Percentiles rank a stretch among this genome's conserved stretches.
These are phyloP conservation scores for Chauna torquata DNA, from an alignment of 2,113 vertebrate genomes.

Conservation along the genomic window DNA sequence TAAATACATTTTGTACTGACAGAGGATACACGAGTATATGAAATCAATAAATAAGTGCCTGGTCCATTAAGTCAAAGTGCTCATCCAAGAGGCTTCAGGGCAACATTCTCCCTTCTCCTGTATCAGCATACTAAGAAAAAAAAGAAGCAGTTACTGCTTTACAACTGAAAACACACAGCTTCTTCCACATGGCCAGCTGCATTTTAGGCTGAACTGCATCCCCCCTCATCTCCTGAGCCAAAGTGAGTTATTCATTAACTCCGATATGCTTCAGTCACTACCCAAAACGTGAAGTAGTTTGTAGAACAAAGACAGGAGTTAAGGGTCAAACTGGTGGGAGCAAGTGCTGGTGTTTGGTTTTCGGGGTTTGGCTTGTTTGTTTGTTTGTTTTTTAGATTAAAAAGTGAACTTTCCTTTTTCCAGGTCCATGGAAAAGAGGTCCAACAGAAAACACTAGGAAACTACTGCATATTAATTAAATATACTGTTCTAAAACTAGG, in stretches of 20 bases:
- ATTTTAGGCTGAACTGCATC: background rate
- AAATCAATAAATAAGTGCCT: background rate
- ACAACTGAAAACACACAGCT: constrained; percentile 16
- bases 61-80: background rate
- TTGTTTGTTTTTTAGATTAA: constrained; percentile 12
- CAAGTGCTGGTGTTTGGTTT: background rate
- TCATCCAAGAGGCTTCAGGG: background rate
- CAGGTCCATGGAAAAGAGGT: background rate
- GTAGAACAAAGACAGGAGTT: constrained; percentile 72
- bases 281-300: constrained; percentile 74
- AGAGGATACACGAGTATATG: background rate
- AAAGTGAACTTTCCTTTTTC: constrained; percentile 46
- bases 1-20: constrained; percentile 16
- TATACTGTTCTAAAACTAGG: background rate
- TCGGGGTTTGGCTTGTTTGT: background rate
- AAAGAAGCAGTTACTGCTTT: background rate
- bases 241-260: constrained; percentile 83
- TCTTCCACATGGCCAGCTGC: background rate
- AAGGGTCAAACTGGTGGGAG: constrained; percentile 41
- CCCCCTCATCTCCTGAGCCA: constrained; percentile 32
- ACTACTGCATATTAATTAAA: background rate
- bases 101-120: background rate
- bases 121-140: background rate
- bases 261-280: constrained; percentile 68
- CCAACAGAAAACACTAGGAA: background rate